phyloP scores from a whole-genome alignment of 1,140 invertebrate species.

The Triops cancriformis region DNA sequence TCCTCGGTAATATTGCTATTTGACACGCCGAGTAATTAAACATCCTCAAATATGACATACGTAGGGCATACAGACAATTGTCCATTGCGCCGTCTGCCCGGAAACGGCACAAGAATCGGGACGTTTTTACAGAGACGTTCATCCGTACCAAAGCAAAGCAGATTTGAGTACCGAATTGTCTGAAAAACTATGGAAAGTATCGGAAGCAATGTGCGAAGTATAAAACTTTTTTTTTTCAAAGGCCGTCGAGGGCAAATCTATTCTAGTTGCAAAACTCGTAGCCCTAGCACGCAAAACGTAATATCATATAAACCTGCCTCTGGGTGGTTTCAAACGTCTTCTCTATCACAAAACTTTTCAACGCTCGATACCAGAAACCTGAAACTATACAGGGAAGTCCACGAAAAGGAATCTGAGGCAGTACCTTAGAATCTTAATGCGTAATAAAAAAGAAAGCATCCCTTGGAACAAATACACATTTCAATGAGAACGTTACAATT shows the following conservation, averaged over 20 bases:
- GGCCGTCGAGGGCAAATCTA: background rate
- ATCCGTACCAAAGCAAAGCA: constrained; percentile 52
- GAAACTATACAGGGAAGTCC: too few species aligned
- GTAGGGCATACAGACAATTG: constrained; percentile 63
- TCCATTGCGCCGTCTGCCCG: constrained; percentile 63
- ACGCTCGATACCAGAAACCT: too few species aligned
- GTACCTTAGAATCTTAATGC: too few species aligned
- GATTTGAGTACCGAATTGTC: constrained; percentile 51
- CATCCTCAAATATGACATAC: constrained; percentile 28
- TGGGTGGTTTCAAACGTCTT: too few species aligned
- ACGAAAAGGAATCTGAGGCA: too few species aligned
- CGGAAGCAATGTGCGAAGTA: background rate
- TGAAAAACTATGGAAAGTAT: constrained; percentile 56
- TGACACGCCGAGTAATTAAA: constrained; percentile 12
- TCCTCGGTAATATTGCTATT: constrained; percentile 52
- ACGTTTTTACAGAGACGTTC: constrained; percentile 63
- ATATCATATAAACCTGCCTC: too few species aligned
- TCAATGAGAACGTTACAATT: too few species aligned
- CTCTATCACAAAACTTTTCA: too few species aligned
- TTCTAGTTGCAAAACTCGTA: background rate
- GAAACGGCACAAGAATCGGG: constrained; percentile 53
- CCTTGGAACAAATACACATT: too few species aligned
- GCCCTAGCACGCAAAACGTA: too few species aligned
- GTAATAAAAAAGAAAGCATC: too few species aligned
- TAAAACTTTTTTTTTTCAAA: background rate